Evolutionary conservation across 2,113 vertebrate genomes (phyloP).

Genomic region (Podarcis raffonei): DNA sequence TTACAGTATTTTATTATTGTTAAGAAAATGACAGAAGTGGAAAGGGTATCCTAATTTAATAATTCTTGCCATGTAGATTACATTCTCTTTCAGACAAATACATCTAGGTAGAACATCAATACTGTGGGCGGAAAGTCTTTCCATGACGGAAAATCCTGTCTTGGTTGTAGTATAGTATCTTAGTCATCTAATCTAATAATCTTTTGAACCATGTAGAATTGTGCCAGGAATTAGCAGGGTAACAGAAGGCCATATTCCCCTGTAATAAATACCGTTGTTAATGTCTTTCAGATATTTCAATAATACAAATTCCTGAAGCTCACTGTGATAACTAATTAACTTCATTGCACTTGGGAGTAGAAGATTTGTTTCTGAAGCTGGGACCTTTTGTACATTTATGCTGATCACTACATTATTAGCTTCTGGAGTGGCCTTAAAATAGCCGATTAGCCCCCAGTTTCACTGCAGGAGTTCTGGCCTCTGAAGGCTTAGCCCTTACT

Average conservation of each 20-base stretch:
- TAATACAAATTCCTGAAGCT: not conserved
- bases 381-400: not conserved
- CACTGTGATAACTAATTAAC: not conserved
- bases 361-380: not conserved
- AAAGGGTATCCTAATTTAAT: not conserved
- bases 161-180: conserved; percentile 56
- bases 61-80: conserved; percentile 14
- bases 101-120: conserved; percentile 28
- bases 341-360: not conserved
- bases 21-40: not conserved
- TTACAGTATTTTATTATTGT: not conserved
- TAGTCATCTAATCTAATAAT: conserved; percentile 68
- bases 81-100: conserved; percentile 25
- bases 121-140: conserved; percentile 47
- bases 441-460: conserved; percentile 44
- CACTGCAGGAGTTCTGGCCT: conserved; percentile 27
- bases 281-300: not conserved
- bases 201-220: conserved; percentile 64
- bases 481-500: not conserved
- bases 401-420: conserved; percentile 49
- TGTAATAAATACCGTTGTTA: conserved; percentile 34
- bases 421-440: conserved; percentile 54
- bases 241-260: conserved; percentile 47
- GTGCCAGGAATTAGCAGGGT: conserved; percentile 61
- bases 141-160: conserved; percentile 69